These are phyloP conservation scores for Mystacides longicornis DNA, from an alignment of 2,888 invertebrate species.

Conservation along the genomic window DNA sequence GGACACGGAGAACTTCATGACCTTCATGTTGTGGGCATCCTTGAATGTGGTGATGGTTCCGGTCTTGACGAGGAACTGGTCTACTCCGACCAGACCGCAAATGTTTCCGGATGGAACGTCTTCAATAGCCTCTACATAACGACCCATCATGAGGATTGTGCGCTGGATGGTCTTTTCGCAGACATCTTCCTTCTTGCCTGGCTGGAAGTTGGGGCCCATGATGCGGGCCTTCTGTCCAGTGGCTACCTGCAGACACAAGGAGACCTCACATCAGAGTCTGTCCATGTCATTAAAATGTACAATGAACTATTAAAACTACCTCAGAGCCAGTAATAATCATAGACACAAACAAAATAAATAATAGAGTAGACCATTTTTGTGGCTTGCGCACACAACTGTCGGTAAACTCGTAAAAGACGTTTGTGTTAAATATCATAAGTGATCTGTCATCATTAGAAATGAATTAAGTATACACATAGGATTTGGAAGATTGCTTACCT, in stretches of 20 bases:
- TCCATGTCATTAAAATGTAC: not conserved
- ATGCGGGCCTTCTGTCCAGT: constrained; percentile 94
- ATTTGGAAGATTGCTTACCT: no score
- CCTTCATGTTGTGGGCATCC: constrained; percentile 98
- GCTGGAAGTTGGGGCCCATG: constrained; percentile 97
- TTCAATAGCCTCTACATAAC: constrained; percentile 98
- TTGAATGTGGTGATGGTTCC: constrained; percentile 99
- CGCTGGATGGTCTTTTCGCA: constrained; percentile 99
- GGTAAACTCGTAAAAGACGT: constrained; percentile 23
- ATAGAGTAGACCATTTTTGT: constrained; percentile 23
- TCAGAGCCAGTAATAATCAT: constrained; percentile 10
- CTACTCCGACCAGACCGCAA: constrained; percentile 99
- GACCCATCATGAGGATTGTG: constrained; percentile 99
- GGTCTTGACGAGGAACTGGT: constrained; percentile 98
- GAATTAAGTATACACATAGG: no score
- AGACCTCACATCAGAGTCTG: not conserved
- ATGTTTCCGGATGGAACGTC: constrained; percentile 99
- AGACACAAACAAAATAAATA: constrained; percentile 12
- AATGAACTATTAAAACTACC: not conserved
- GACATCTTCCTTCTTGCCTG: constrained; percentile 98
- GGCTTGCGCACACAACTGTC: constrained; percentile 16
- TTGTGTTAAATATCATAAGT: constrained; percentile 17
- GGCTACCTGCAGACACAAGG: constrained; percentile 40
- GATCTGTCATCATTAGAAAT: constrained; percentile 21
- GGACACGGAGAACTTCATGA: constrained; percentile 99